Evolutionary conservation across 2,888 invertebrate genomes (phyloP).

Genomic region (Pachycephus smyrnensis): DNA sequence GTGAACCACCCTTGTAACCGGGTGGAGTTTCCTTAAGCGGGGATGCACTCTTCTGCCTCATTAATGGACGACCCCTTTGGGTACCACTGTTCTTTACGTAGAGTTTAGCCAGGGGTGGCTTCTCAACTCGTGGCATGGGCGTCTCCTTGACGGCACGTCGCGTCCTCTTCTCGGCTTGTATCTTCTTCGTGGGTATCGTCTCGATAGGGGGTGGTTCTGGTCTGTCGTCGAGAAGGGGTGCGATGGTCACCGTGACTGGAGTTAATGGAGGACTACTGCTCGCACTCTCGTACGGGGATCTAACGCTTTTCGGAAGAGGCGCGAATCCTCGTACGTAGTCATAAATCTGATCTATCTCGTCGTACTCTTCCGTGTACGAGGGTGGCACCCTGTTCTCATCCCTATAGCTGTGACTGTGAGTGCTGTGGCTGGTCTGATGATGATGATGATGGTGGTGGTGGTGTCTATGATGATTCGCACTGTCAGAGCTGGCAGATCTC

Average conservation of each 20-base stretch:
- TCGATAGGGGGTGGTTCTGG: slow-evolving; percentile 93
- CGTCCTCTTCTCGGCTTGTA: slow-evolving; percentile 82
- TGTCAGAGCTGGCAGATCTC: slow-evolving; percentile 82
- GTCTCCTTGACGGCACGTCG: slow-evolving; percentile 76
- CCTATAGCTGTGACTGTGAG: slow-evolving; percentile 68
- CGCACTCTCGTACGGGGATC: slow-evolving; percentile 72
- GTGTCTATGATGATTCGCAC: slow-evolving; percentile 67
- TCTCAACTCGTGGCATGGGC: slow-evolving; percentile 72
- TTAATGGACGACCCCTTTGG: slow-evolving; percentile 74
- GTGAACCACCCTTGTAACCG: slow-evolving; percentile 79
- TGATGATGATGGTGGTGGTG: slow-evolving; percentile 69
- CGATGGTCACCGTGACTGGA: slow-evolving; percentile 71
- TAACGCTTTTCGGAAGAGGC: slow-evolving; percentile 85
- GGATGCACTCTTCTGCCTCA: slow-evolving; percentile 79
- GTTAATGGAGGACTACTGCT: slow-evolving; percentile 59
- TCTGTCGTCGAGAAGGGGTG: slow-evolving; percentile 73
- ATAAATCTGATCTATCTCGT: slow-evolving; percentile 96
- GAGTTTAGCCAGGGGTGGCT: slow-evolving; percentile 75
- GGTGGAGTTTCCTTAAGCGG: slow-evolving; percentile 79
- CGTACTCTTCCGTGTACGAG: slow-evolving; percentile 82
- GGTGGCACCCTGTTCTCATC: slow-evolving; percentile 74
- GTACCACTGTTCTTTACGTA: slow-evolving; percentile 82
- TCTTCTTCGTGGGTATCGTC: slow-evolving; percentile 88
- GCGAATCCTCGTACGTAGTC: slow-evolving; percentile 95
- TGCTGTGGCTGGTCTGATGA: slow-evolving; percentile 64